These are phyloP conservation scores for Vicugna pacos DNA, from an alignment of 2,113 vertebrate species.

Conservation along the genomic window DNA sequence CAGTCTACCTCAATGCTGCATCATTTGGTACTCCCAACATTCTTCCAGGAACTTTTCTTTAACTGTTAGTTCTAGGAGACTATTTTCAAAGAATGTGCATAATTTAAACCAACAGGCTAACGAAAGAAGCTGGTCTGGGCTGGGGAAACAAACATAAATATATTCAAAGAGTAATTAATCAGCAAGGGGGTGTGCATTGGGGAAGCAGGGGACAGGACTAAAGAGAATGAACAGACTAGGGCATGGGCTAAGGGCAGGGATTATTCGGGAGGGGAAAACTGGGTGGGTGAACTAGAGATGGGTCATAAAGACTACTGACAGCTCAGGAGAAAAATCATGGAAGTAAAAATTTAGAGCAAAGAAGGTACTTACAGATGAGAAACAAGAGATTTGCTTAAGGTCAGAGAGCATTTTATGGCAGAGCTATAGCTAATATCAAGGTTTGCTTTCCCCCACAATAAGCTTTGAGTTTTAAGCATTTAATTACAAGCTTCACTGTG, in stretches of 20 bases:
- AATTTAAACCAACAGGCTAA: background rate
- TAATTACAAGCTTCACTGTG: background rate
- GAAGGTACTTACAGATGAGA: background rate
- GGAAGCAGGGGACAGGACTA: too few species aligned
- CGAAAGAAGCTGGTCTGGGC: background rate
- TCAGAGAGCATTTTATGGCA: background rate
- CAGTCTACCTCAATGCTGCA: background rate
- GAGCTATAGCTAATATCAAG: background rate
- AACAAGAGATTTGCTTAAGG: background rate
- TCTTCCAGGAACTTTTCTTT: constrained; percentile 1
- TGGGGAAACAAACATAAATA: background rate
- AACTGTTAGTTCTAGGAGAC: background rate
- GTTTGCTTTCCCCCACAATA: background rate
- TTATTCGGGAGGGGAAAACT: fast-evolving
- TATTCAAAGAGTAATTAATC: background rate
- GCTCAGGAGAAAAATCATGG: background rate
- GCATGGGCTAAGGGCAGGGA: background rate
- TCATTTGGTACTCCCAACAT: background rate
- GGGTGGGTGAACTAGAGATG: background rate
- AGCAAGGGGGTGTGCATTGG: fast-evolving
- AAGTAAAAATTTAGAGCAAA: background rate
- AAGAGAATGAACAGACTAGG: background rate
- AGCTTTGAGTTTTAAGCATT: background rate
- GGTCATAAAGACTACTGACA: background rate
- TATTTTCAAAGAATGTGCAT: background rate